Evolutionary conservation across 2,888 invertebrate species (phyloP).

Genomic region (Parnassius apollo): DNA sequence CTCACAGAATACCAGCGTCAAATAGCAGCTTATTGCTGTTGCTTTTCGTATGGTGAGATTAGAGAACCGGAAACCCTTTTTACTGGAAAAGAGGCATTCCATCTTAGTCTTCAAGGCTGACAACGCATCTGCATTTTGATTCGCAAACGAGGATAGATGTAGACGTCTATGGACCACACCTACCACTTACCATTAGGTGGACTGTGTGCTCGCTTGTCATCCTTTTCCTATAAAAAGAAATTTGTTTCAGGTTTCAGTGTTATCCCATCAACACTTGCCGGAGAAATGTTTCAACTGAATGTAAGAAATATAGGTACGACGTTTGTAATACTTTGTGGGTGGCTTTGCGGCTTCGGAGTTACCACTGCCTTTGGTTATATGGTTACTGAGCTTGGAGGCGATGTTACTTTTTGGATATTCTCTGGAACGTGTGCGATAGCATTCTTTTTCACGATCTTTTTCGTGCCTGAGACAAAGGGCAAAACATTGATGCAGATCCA

Average conservation of each 20-base stretch:
- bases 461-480: slow-evolving; percentile 39
- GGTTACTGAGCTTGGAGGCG: slow-evolving; percentile 10
- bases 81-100: no score
- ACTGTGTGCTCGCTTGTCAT: no score
- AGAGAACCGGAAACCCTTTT: no score
- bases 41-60: no score
- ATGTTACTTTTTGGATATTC: slow-evolving; percentile 35
- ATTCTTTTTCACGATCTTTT: slow-evolving; percentile 31
- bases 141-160: no score
- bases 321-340: slow-evolving; percentile 27
- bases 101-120: no score
- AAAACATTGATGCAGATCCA: slow-evolving; percentile 38
- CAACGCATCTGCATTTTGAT: no score
- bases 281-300: slow-evolving; percentile 36
- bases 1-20: no score
- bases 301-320: slow-evolving; percentile 35
- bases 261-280: slow-evolving; percentile 33
- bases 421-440: slow-evolving; percentile 27
- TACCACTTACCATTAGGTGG: no score
- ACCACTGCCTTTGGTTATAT: slow-evolving; percentile 32
- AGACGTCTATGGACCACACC: no score
- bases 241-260: slow-evolving; percentile 32
- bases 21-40: no score
- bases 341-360: slow-evolving; percentile 31
- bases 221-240: no score